A percentile compares a stretch with the other conserved stretches of the same genome.
Evolutionary conservation across 1,140 invertebrate genomes (phyloP).

Genomic region (Pseudomyrmex pallidus): DNA sequence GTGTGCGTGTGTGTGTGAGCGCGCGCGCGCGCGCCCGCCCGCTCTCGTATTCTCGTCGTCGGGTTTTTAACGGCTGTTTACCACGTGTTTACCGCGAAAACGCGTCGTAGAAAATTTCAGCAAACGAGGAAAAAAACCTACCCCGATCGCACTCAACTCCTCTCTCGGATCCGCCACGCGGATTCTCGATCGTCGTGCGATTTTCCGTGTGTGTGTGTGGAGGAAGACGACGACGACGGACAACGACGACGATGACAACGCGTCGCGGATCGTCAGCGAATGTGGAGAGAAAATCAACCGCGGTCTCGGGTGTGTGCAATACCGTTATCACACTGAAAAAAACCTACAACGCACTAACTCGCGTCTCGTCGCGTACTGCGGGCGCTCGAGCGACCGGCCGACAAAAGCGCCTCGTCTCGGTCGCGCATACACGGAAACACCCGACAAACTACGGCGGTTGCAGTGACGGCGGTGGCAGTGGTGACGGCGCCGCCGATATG

Average conservation of each 20-base stretch:
- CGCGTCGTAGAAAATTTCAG: constrained; percentile 11
- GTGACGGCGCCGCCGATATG: background rate
- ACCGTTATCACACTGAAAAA: constrained; percentile 53
- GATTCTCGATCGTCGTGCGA: no score
- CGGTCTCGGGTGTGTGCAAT: background rate
- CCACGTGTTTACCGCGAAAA: constrained; percentile 27
- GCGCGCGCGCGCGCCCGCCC: background rate
- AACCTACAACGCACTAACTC: constrained; percentile 68
- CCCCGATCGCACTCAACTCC: background rate
- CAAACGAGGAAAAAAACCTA: background rate
- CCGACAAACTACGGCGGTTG: constrained; percentile 37
- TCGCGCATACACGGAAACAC: constrained; percentile 61
- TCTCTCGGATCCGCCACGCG: no score
- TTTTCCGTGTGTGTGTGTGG: background rate
- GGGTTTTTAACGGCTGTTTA: background rate
- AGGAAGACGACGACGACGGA: background rate
- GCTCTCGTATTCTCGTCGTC: constrained; percentile 4
- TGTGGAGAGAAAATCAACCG: background rate
- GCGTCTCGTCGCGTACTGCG: constrained; percentile 76
- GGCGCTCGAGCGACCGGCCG: constrained; percentile 65
- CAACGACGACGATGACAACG: background rate
- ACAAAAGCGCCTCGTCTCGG: constrained; percentile 67
- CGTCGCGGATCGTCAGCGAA: background rate
- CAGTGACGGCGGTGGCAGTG: background rate
- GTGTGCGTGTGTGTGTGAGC: no score